These are phyloP conservation scores for Acridotheres tristis DNA, from an alignment of 2,797 vertebrate species.

Conservation along the genomic window DNA sequence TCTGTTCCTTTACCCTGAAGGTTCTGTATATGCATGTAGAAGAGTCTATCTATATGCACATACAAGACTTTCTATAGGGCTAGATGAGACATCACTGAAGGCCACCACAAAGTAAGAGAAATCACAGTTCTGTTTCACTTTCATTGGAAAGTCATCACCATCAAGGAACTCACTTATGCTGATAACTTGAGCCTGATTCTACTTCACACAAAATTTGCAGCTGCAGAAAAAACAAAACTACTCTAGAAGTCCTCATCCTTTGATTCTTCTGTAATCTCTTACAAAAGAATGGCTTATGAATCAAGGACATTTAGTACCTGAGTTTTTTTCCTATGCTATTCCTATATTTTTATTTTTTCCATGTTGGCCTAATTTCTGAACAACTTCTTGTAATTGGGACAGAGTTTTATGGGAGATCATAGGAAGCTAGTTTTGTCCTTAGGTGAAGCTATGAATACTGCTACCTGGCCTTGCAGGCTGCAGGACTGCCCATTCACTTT, in stretches of 20 bases:
- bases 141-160: not conserved
- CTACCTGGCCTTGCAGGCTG: not conserved
- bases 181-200: not conserved
- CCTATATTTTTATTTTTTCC: not conserved
- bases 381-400: not conserved
- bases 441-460: not conserved
- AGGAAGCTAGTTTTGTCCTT: constrained; percentile 1
- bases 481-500: constrained; percentile 1
- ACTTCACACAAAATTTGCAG: not conserved
- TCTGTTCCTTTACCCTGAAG: not conserved
- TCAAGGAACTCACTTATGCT: not conserved
- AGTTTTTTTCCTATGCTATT: not conserved
- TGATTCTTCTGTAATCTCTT: not conserved
- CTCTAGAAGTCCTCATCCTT: not conserved
- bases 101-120: not conserved
- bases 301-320: not conserved
- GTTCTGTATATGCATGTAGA: not conserved
- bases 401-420: not conserved
- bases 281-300: not conserved
- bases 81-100: not conserved
- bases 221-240: not conserved
- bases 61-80: not conserved
- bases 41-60: not conserved
- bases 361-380: constrained; percentile 4
- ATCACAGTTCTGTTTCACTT: not conserved